Evolutionary conservation across 2,113 vertebrate species (phyloP).

Genomic region (Natator depressus): DNA sequence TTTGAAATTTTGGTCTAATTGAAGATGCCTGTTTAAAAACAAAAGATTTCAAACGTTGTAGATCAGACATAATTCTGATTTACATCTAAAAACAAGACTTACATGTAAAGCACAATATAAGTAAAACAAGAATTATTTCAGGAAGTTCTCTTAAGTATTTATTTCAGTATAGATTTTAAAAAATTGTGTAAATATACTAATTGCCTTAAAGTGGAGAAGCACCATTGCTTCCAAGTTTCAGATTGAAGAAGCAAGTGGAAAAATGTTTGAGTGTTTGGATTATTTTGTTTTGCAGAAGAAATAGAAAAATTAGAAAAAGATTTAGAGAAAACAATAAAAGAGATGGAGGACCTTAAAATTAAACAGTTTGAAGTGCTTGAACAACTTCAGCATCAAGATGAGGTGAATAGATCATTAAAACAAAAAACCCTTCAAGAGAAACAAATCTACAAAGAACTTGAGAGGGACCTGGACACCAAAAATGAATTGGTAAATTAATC

Average conservation of each 20-base stretch:
- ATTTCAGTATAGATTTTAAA: neutral
- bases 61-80: neutral
- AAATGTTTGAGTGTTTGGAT: neutral
- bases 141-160: neutral
- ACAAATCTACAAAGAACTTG: conserved; percentile 73
- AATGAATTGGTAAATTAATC: conserved; percentile 82
- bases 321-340: conserved; percentile 77
- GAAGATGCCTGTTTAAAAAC: neutral
- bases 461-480: conserved; percentile 83
- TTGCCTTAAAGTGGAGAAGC: neutral
- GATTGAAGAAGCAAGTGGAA: neutral
- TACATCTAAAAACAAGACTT: neutral
- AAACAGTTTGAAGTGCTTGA: conserved; percentile 75
- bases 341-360: conserved; percentile 78
- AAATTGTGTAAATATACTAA: too few species aligned
- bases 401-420: conserved; percentile 79
- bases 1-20: neutral
- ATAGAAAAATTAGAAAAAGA: conserved; percentile 85
- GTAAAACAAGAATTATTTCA: neutral
- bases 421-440: conserved; percentile 78
- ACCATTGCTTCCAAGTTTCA: neutral
- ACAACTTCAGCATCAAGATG: conserved; percentile 80
- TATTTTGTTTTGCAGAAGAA: conserved; percentile 78
- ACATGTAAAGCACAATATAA: neutral
- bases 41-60: neutral